Conservation (phyloP, 2,113 vertebrate species). For the Bufo gargarizans region DNA sequence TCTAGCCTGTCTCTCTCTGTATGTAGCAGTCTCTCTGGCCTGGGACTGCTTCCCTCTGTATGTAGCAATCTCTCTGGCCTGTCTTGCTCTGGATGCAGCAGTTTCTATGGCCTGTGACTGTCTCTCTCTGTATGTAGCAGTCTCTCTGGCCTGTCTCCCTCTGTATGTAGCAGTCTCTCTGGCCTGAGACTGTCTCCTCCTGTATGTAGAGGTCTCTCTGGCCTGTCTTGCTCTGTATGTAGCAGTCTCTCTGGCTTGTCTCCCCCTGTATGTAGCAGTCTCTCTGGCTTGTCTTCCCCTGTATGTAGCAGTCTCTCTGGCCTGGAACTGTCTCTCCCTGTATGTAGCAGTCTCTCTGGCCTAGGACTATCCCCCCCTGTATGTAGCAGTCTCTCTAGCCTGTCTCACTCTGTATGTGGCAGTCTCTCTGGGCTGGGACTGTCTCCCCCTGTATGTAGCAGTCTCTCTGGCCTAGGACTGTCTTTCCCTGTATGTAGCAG, state of each 20-base stretch:
- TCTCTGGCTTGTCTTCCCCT: background rate
- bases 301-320: background rate
- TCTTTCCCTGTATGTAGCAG: background rate
- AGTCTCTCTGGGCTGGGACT: background rate
- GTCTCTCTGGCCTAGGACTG: background rate
- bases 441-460: background rate
- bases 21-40: background rate
- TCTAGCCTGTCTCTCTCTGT: background rate
- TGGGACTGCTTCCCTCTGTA: too few species aligned
- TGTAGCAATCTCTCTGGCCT: background rate
- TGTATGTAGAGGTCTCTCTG: too few species aligned
- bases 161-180: background rate
- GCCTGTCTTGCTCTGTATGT: background rate
- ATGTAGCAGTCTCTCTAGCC: background rate
- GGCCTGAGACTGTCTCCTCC: conserved; percentile 39
- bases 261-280: background rate
- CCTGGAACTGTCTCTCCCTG: background rate
- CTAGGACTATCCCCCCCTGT: background rate
- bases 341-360: background rate
- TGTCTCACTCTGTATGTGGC: background rate
- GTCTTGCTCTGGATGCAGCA: background rate
- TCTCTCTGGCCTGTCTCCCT: background rate
- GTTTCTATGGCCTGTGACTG: background rate
- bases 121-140: background rate
- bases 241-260: background rate